Conservation (phyloP, 1,140 invertebrate genomes). For the Heliothis subflexa region DNA sequence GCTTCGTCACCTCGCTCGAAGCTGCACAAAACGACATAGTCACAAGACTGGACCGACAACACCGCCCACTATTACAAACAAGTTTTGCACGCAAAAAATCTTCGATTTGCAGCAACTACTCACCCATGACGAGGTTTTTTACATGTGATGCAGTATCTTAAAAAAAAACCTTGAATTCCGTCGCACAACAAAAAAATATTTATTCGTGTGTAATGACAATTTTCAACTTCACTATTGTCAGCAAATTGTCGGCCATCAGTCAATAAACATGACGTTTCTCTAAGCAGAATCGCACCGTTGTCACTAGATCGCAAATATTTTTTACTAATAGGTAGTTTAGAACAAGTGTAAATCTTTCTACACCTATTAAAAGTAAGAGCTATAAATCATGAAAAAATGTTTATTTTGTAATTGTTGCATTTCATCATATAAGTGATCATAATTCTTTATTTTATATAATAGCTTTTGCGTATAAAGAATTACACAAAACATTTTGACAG, state of each 20-base stretch:
- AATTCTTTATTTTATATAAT: background rate
- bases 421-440: too few relatives aligned
- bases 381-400: too few relatives aligned
- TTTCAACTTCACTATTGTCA: constrained; percentile 46
- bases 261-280: constrained; percentile 47
- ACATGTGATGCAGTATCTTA: constrained; percentile 26
- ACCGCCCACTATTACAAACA: constrained; percentile 77
- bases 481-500: constrained; percentile 6
- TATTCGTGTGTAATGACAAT: constrained; percentile 42
- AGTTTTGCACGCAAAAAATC: constrained; percentile 54
- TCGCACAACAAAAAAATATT: constrained; percentile 40
- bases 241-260: constrained; percentile 47
- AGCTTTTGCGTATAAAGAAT: background rate
- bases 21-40: constrained; percentile 72
- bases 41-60: constrained; percentile 62
- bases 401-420: too few relatives aligned
- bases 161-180: constrained; percentile 37
- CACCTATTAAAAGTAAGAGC: too few relatives aligned
- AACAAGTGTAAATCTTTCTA: too few relatives aligned
- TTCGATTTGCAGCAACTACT: constrained; percentile 58
- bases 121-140: constrained; percentile 72
- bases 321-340: too few relatives aligned
- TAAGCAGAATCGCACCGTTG: background rate
- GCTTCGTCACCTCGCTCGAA: constrained; percentile 89
- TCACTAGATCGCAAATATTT: too few relatives aligned